Evolutionary conservation across 2,888 invertebrate genomes (phyloP), one percentile per base, ranked within the genome.

Genomic region (Nezara viridula): DNA sequence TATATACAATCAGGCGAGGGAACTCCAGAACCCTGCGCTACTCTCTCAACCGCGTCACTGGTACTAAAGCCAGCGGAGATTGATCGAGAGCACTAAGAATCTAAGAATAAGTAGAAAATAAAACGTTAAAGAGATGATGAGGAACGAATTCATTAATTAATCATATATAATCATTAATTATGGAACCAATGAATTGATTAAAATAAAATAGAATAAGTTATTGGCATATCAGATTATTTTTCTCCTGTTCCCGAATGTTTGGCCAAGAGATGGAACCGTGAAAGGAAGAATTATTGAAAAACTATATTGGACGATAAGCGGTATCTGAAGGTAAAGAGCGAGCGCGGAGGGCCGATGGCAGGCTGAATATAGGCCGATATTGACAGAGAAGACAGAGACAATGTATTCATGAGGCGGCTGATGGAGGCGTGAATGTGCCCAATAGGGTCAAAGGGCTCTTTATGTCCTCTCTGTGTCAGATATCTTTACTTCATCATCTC

Each of bases 371-470:
- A 73, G 66, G 66, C 32, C 66, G 37, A 73, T 73, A 73, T 73
- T 73, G 66, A 60, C 32, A 32, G 60, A 73, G 66, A 37, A 66
- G 66, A 37, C 4, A 19, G 66, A 21, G 37, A 73, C 66, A 73
- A 73, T 73, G 66, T 73, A 73, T 73, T 73, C 66, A 73, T 73
- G 32, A 73, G 66, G 7, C 7, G 66, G 32, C 66, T 73, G 66
- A 73, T 73, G 60, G 60, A 32, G 27, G 60, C 60, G 60, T 60
- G 4, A 60, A 60, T 60, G 66, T 73, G 37, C 37, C 66, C 10
- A 73, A 73, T 73, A 73, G 66, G 66, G 66, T 73, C 66, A 73
- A 73, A 73, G 66, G 66, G 66, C 66, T 73, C 19, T 73, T 73
- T 73, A 73, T 73, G 66, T 73, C 66, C 66, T 37, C 66, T 73